phyloP scores from a whole-genome alignment of 2,113 vertebrate genomes.

The Orientallactaga bullata region DNA sequence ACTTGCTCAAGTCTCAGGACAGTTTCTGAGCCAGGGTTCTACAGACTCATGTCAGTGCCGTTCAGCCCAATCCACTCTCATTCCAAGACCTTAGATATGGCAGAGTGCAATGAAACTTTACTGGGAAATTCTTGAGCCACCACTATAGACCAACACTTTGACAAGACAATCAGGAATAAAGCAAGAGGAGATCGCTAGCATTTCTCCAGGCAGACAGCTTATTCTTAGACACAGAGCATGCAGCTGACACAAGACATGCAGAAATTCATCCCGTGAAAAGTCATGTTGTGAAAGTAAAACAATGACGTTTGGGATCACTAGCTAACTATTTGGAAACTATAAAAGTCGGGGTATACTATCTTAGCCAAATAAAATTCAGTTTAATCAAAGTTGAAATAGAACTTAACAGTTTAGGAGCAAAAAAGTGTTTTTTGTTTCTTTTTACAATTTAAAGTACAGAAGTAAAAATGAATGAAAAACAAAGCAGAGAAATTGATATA shows the following conservation, averaged over 20 bases:
- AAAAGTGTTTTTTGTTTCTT: too few species aligned
- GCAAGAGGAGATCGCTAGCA: background rate
- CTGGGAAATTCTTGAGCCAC: background rate
- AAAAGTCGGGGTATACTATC: background rate
- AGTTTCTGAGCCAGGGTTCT: too few species aligned
- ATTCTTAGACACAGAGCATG: background rate
- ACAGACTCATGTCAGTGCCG: too few species aligned
- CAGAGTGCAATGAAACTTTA: background rate
- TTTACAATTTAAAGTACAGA: background rate
- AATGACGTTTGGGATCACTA: background rate
- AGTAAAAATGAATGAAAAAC: background rate
- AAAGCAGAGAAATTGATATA: background rate
- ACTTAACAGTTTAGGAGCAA: background rate
- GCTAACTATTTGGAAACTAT: background rate
- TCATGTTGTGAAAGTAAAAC: background rate
- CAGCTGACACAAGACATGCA: background rate
- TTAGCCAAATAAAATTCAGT: background rate
- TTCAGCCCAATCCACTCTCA: background rate
- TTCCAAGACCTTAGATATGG: too few species aligned
- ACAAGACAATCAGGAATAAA: background rate
- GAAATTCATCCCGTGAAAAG: background rate
- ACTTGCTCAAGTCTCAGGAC: background rate
- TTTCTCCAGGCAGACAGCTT: background rate
- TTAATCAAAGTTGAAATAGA: background rate
- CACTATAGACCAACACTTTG: background rate